Evolutionary conservation across 2,888 invertebrate genomes (phyloP), one percentile per base, ranked within the genome.

Genomic region (Heliconius aoede): DNA sequence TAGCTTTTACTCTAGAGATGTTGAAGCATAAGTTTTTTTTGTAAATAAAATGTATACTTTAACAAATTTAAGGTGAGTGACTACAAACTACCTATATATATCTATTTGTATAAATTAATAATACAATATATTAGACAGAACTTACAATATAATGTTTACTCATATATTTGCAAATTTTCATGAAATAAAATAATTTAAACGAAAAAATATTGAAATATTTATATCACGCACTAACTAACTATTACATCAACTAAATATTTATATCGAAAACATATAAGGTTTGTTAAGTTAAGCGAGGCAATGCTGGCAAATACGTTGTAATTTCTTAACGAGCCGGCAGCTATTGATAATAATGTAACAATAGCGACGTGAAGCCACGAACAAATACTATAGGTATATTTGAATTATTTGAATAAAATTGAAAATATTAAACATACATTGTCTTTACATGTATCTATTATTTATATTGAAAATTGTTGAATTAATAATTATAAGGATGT

Each of bases 1-100:
- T 67, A 55, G 73, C 36, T 55, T n/a, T 36, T 60, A 75, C 55
- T 32, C 18, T 60, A 28, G 28, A 40, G n/a, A 36, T 24, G 24
- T 40, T 65, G 55, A 55, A n/a, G 51, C 8, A 18, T 28, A 40
- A n/a, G n/a, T n/a, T 15, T 60, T 15, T 67, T 32, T 40, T 60
- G 36, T 36, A 13, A 5, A 13, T 32, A 36, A n/a, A 1, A 30
- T 30, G 30, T 21, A 62, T 21, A n/a, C n/a, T n/a, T n/a, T n/a
- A n/a, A n/a, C n/a, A n/a, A n/a, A n/a, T 55, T 55, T 55, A 9
- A 55, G 55, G n/a, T 8, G n/a, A 4, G 21, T 55, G 55, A 1
- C 4, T 55, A 9, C n/a, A 55, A n/a, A n/a, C 9, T 55, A n/a
- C n/a, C 9, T 9, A 55, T 32, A 36, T 1, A 36, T 36, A 36